These are phyloP conservation scores for Celastrina argiolus DNA, from an alignment of 2,888 invertebrate genomes.

Conservation along the genomic window DNA sequence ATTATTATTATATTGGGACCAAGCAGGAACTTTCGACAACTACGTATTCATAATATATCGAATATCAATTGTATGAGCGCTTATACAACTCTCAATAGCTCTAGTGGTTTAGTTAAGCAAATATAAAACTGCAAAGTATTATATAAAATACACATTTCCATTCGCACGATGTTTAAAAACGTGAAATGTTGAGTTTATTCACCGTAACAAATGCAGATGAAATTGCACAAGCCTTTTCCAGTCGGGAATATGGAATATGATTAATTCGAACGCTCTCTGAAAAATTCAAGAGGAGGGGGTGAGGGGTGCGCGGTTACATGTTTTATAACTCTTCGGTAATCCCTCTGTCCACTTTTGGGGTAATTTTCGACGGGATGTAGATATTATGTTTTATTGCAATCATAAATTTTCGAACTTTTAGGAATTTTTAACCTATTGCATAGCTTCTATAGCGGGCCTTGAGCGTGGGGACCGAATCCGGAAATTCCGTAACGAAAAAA, in stretches of 20 bases:
- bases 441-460: too few relatives aligned
- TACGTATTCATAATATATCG: too few relatives aligned
- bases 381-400: too few relatives aligned
- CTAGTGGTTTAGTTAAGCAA: too few relatives aligned
- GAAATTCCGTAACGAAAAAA: too few relatives aligned
- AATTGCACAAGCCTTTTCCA: slow-evolving; percentile 5
- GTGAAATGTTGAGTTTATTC: not conserved
- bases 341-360: not conserved
- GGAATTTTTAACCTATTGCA: too few relatives aligned
- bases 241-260: not conserved
- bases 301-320: not conserved
- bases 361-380: not conserved
- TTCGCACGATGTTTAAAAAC: not conserved
- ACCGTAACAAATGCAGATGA: not conserved
- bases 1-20: too few relatives aligned
- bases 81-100: too few relatives aligned
- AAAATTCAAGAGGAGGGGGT: not conserved
- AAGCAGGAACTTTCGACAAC: too few relatives aligned
- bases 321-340: not conserved
- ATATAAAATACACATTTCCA: not conserved
- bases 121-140: not conserved
- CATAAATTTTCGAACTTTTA: too few relatives aligned
- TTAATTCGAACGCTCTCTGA: not conserved
- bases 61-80: too few relatives aligned
- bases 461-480: too few relatives aligned